These are phyloP conservation scores for Hypotaenidia okinawae DNA, from an alignment of 2,797 vertebrate species.

Conservation along the genomic window DNA sequence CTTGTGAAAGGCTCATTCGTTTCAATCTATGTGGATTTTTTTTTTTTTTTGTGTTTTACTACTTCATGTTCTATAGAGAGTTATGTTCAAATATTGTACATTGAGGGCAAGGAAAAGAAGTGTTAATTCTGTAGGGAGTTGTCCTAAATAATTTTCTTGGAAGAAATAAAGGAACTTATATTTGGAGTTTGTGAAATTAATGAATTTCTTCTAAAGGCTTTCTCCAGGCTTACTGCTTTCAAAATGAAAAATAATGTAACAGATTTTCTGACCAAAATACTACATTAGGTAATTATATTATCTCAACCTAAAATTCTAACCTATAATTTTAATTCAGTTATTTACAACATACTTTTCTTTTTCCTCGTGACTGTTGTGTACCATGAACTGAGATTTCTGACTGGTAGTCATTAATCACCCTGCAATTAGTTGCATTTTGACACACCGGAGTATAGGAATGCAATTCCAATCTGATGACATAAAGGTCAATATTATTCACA, in stretches of 20 bases:
- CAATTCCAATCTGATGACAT: neutral
- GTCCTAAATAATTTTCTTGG: neutral
- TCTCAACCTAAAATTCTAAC: neutral
- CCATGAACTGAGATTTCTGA: neutral
- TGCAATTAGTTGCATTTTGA: neutral
- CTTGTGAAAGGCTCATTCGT: neutral
- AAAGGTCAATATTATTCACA: neutral
- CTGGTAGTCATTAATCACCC: neutral
- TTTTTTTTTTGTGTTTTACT: neutral
- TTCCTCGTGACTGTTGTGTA: neutral
- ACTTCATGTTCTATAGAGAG: neutral
- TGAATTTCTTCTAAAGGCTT: neutral
- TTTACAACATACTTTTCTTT: neutral
- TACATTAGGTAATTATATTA: neutral
- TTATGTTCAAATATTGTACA: neutral
- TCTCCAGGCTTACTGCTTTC: neutral
- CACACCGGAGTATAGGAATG: neutral
- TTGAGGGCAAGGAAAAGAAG: neutral
- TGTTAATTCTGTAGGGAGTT: neutral
- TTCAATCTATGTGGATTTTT: neutral
- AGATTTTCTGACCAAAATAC: neutral
- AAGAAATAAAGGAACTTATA: neutral
- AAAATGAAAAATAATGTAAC: neutral
- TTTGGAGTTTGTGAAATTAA: neutral
- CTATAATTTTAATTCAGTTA: neutral